Percentiles rank a stretch among this genome's conserved stretches.
Evolutionary conservation across 2,113 vertebrate species (phyloP).

Genomic region (Opisthocomus hoazin): DNA sequence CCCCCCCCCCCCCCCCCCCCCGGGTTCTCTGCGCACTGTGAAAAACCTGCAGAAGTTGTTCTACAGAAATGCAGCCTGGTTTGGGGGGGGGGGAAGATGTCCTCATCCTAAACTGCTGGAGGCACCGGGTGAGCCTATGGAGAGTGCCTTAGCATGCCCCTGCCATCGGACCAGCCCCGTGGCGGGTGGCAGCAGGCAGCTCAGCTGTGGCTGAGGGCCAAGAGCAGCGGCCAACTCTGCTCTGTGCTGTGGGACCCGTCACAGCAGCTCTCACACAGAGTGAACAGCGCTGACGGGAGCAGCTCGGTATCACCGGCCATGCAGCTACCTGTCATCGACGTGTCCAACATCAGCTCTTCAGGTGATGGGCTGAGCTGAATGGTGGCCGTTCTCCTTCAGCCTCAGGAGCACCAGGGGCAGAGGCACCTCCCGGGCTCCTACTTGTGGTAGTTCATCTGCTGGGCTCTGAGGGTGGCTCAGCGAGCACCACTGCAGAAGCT

Average conservation of each 20-base stretch:
- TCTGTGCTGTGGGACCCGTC: background rate
- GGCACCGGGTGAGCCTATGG: background rate
- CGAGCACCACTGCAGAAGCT: background rate
- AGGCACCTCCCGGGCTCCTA: background rate
- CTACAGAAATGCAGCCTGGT: background rate
- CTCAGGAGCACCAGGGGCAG: background rate
- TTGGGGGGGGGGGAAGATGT: background rate
- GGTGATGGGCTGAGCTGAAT: background rate
- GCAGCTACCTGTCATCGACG: background rate
- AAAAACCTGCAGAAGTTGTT: background rate
- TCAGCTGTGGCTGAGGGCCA: background rate
- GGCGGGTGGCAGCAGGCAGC: background rate
- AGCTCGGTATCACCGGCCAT: rapidly evolving
- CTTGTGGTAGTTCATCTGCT: background rate
- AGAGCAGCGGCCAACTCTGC: background rate
- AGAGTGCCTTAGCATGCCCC: background rate
- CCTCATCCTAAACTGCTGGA: background rate
- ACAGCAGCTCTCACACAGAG: background rate
- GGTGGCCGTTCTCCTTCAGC: background rate
- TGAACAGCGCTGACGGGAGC: background rate
- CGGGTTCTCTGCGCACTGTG: background rate
- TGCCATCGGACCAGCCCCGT: background rate
- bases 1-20: too few relatives aligned
- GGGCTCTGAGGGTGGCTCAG: background rate
- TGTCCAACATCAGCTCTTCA: background rate